Evolutionary conservation across 1,140 invertebrate genomes (phyloP), one percentile per base, ranked within the genome.

Genomic region (Eurosta solidaginis): DNA sequence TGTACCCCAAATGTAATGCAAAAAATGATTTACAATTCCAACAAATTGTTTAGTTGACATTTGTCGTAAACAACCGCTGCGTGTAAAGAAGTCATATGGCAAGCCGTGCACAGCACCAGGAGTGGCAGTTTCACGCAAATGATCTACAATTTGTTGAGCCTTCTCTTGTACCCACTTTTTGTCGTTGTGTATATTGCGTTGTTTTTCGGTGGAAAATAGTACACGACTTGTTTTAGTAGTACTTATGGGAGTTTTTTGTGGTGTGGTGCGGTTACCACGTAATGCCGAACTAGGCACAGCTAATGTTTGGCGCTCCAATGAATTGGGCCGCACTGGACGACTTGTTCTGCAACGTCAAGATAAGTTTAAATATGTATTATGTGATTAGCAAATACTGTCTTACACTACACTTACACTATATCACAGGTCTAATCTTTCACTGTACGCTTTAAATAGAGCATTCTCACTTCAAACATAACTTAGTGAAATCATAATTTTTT

Each of bases 31-130:
- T 0, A 87, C 77, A 42, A 87, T 84, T 22, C 14, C 78, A 14
- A 87, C 80, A 75, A 87, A 87, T 44, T 87, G 84, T 49, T 87
- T 87, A 36, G 82, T 82, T 2, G 84, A 84, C 82, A 87, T 87
- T 75, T 85, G 81, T 9, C 84, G 82, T 3, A 87, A 29, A 40
- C 59, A 68, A 3, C 83, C 77, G 3, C 76, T 76, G 12, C 84
- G 82, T 5, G 45, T 77, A 20, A 85, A 82, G 14, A 84, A 84
- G 3, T 87, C 85, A 1, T 6, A 47, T 6, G 75, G 20, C 10
- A 84, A 52, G 0, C 77, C 80, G 3, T 44, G 78, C 9, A 83
- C 74, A 1, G 59, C 7, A 17, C 75, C 49, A 3, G 12, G 27
- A 1, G 47, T 47, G 6, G 75, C 29, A 9, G 81, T 79, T 50